Evolutionary conservation across 2,888 invertebrate genomes (phyloP), one percentile per base, ranked within the genome.

Genomic region (Apeira syringaria): DNA sequence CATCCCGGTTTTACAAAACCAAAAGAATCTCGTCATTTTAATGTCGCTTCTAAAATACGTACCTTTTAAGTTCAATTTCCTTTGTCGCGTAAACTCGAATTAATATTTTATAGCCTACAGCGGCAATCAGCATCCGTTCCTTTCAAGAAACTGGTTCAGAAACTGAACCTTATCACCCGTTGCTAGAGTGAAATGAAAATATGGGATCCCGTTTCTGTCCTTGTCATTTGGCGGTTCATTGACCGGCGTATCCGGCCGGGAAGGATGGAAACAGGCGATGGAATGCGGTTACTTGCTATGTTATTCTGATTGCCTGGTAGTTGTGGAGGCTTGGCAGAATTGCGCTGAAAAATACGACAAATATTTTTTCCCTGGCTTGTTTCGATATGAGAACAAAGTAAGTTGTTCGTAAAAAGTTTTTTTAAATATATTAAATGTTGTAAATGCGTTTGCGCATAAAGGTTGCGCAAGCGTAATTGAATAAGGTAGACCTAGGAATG

Each of bases 201-300:
- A 67, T n/a, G 52, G 58, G 49, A 68, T 86, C 86, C 88, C 85
- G 69, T 79, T 82, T 79, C 62, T 55, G 46, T 88, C 84, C 61
- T 61, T 73, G 60, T 87, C 79, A 12, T n/a, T 64, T 20, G 20
- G 20, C 20, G 7, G 71, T 73, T 80, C 82, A 72, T 70, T 76
- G 79, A 77, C 79, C 82, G 35, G 72, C 59, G 62, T 68, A 73
- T 76, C 75, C 68, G 73, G 61, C 50, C 41, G 65, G 61, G 63
- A 72, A 74, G 70, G 72, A 71, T 68, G 59, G 68, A 68, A 64
- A 55, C 62, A 49, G 46, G 56, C 58, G 50, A 47, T 61, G 85
- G 83, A 82, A 86, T 86, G 80, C 63, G 56, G 60, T 47, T 51
- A 68, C 55, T 68, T 77, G 51, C 69, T 74, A n/a, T 30, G 25